phyloP scores from a whole-genome alignment of 2,113 vertebrate species.

The Periophthalmodon schlosseri region DNA sequence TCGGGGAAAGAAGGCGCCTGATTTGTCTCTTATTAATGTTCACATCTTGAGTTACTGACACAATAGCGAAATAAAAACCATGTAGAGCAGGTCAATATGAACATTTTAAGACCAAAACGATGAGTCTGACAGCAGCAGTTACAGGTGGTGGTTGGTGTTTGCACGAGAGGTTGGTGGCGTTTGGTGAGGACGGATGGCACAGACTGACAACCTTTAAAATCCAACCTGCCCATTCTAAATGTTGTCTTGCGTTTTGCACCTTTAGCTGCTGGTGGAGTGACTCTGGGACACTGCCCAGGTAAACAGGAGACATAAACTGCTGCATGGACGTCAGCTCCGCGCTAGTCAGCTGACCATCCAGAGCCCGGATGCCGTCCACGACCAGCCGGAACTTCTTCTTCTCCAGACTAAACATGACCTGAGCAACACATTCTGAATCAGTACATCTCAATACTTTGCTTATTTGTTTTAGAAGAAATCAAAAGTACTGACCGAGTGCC shows the following conservation, averaged over 20 bases:
- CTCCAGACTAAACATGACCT: conserved; percentile 86
- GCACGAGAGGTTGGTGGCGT: too few relatives aligned
- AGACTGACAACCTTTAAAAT: too few relatives aligned
- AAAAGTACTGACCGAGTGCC: conserved; percentile 87
- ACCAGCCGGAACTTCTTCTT: conserved; percentile 77
- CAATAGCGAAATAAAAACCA: too few relatives aligned
- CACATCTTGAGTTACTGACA: too few relatives aligned
- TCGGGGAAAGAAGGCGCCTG: too few relatives aligned
- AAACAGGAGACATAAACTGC: conserved; percentile 73
- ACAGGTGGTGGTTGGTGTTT: too few relatives aligned
- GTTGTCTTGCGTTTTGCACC: conserved; percentile 40
- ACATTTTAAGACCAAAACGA: too few relatives aligned
- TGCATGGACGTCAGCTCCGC: conserved; percentile 68
- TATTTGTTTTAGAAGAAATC: background rate
- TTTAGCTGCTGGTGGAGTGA: conserved; percentile 65
- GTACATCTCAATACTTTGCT: background rate
- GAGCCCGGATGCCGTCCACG: conserved; percentile 85
- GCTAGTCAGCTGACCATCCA: conserved; percentile 72
- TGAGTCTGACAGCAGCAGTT: too few relatives aligned
- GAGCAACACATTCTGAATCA: conserved; percentile 2
- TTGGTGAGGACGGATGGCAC: too few relatives aligned
- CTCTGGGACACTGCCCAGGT: conserved; percentile 79
- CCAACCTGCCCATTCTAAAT: background rate
- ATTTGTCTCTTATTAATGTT: too few relatives aligned
- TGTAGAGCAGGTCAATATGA: too few relatives aligned